Evolutionary conservation across 2,797 vertebrate species (phyloP).

Genomic region (Gallinago nigripennis): DNA sequence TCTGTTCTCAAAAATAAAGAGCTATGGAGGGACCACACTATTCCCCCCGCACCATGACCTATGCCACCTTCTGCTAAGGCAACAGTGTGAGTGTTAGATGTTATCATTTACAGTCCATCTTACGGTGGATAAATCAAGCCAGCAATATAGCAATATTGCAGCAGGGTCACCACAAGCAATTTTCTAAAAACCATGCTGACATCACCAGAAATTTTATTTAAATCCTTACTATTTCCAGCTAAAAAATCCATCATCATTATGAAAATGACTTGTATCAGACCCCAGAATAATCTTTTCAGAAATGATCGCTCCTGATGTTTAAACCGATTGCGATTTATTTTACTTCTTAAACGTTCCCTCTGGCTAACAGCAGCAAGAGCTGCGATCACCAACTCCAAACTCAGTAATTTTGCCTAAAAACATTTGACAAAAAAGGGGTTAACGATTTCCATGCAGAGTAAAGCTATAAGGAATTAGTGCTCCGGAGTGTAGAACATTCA

Average conservation of each 20-base stretch:
- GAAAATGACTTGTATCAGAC: not conserved
- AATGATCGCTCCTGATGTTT: not conserved
- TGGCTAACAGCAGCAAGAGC: not conserved
- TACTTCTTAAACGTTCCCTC: not conserved
- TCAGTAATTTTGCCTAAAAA: constrained; percentile 31
- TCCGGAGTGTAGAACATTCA: constrained; percentile 79
- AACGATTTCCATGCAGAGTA: constrained; percentile 62
- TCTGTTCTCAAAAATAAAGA: not conserved
- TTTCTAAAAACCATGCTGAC: constrained; percentile 45
- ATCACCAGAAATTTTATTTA: constrained; percentile 47
- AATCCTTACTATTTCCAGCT: constrained; percentile 44
- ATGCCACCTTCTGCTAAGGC: not conserved
- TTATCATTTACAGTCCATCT: not conserved
- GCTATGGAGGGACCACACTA: rapidly evolving
- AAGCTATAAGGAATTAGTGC: constrained; percentile 70
- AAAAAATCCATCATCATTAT: constrained; percentile 55
- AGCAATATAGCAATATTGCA: not conserved
- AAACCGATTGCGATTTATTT: not conserved
- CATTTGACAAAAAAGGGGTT: constrained; percentile 66
- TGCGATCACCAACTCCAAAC: not conserved
- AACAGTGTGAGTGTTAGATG: not conserved
- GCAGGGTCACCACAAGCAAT: constrained; percentile 18
- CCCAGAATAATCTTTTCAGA: constrained; percentile 38
- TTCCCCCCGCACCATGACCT: not conserved
- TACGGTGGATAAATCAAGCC: not conserved